Base-by-base conservation (phyloP, 2,888 invertebrate species). In the Drosophila emarginata region DNA sequence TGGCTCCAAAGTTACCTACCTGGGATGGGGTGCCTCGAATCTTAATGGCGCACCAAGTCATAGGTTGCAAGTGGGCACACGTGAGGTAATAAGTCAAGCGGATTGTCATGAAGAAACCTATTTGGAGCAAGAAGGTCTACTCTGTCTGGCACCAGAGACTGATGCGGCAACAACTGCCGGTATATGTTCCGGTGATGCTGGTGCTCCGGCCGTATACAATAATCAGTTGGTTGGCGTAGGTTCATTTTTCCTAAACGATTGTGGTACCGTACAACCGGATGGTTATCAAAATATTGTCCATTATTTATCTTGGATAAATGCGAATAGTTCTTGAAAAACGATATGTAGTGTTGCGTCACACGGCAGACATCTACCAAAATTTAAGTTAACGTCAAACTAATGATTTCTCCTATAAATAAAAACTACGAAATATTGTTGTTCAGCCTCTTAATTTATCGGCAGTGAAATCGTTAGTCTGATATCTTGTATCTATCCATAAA, bases 171-270 rank as follows among this genome's bases (percentile, higher is more conserved):
- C 52, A 15, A 26, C 5, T 6, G 74, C 77, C 21, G 91, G 91
- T 4, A 82, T 88, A 2, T 91, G 91, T 62, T 71, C 76, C 15
- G 91, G 91, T 3, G 91, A 91, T 61, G 90, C 89, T 2, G 91
- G 91, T 9, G 90, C 91, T 39, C 91, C 91, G 58, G 90, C 91
- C 7, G 74, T 87, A 2, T 89, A 88, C 57, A 64, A 88, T 0
- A 74, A 83, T 0, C 74, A 89, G 62, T 65, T 91, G 15, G 91
- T 91, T 23, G 91, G 87, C 67, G 80, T 91, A 28, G 91, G 86
- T 52, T 79, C 81, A 66, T 91, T 91, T 78, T 84, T 88, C 26
- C 72, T 82, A 0, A 62, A 67, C 23, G 84, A 88, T 51, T 91
- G 91, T 50, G 89, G 86, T 5, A 71, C 78, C 11, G 57, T 15